Percentiles rank a stretch among this genome's conserved stretches.
Evolutionary conservation across 1,140 invertebrate species (phyloP).

Genomic region (Drosophila jambulina): DNA sequence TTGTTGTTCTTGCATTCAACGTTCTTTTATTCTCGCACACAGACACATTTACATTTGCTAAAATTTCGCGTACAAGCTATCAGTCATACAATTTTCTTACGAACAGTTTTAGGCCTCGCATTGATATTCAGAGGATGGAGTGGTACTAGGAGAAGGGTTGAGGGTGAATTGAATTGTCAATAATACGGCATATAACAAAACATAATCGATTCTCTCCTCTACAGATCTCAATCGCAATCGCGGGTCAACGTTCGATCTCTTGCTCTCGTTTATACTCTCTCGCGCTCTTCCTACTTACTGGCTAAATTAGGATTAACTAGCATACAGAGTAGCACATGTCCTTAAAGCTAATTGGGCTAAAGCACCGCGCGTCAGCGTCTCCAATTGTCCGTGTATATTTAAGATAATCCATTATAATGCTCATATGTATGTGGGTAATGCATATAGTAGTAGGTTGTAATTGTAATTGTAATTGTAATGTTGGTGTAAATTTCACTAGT

Average conservation of each 20-base stretch:
- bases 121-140: conserved; percentile 43
- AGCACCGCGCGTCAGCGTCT: conserved; percentile 79
- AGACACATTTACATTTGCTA: conserved; percentile 75
- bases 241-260: conserved; percentile 30
- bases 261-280: conserved; percentile 33
- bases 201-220: conserved; percentile 20
- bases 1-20: conserved; percentile 71
- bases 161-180: conserved; percentile 1
- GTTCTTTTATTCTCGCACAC: conserved; percentile 79
- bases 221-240: conserved; percentile 20
- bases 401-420: conserved; percentile 42
- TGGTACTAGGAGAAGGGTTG: neutral
- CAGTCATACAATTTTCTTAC: conserved; percentile 78
- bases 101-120: conserved; percentile 60
- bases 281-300: conserved; percentile 30
- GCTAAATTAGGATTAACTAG: conserved; percentile 47
- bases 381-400: conserved; percentile 54
- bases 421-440: conserved; percentile 38
- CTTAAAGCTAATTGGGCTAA: conserved; percentile 51
- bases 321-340: conserved; percentile 53
- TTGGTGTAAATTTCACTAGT: conserved; percentile 78
- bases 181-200: conserved; percentile 28
- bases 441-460: conserved; percentile 23
- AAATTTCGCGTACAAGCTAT: conserved; percentile 81
- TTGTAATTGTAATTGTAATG: conserved; percentile 22